phyloP scores from a whole-genome alignment of 2,797 vertebrate genomes.

The Dicrostonyx torquatus region DNA sequence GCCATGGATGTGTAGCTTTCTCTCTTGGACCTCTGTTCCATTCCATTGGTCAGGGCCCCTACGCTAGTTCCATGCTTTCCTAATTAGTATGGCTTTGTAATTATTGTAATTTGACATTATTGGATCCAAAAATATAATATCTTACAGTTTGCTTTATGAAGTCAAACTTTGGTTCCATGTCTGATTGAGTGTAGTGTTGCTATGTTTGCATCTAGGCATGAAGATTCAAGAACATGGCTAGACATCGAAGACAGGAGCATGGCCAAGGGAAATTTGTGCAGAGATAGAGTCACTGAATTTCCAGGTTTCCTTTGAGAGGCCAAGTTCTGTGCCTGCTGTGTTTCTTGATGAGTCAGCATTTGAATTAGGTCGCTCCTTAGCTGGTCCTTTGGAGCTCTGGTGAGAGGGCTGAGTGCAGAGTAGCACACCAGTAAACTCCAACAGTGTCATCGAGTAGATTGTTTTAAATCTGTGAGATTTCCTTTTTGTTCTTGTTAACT shows the following conservation, averaged over 20 bases:
- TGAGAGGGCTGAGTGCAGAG: not conserved
- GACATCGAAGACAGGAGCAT: not conserved
- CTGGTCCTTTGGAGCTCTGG: not conserved
- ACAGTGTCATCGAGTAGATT: not conserved
- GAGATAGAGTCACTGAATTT: not conserved
- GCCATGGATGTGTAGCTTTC: not conserved
- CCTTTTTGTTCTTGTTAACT: not conserved
- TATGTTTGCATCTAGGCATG: not conserved
- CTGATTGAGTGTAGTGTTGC: not conserved
- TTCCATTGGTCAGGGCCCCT: too few relatives aligned
- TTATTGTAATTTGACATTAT: too few relatives aligned
- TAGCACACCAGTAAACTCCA: not conserved
- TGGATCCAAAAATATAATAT: not conserved
- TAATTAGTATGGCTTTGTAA: not conserved
- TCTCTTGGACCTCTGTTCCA: not conserved
- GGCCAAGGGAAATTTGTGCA: not conserved
- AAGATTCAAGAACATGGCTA: not conserved
- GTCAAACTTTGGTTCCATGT: not conserved
- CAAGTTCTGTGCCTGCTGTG: not conserved
- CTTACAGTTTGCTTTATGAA: not conserved
- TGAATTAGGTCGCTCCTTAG: not conserved
- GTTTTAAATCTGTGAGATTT: not conserved
- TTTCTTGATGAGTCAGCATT: conserved; percentile 1
- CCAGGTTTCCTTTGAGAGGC: not conserved
- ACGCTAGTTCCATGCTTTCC: not conserved